Evolutionary conservation across 1,140 invertebrate genomes (phyloP), one percentile per base, ranked within the genome.

Genomic region (Brachionus manjavacas): DNA sequence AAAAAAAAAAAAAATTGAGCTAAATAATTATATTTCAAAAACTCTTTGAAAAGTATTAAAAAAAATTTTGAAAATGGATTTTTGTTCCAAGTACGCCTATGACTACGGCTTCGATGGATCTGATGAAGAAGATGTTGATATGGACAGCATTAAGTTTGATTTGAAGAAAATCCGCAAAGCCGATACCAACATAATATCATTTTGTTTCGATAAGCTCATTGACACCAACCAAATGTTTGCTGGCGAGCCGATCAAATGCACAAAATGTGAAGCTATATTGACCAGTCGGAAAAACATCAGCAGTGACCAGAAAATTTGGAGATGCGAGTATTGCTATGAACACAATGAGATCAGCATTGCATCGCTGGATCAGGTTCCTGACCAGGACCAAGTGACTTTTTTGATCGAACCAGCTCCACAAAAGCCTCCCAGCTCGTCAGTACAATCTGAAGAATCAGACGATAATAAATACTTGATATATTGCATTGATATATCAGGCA

Each of bases 401-500:
- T 86, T 88, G 52, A 39, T 60, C 87, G 66, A 85, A 78, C 70
- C 86, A 86, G 16, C 85, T 64, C 35, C 70, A 87, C 11, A 72
- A 72, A 14, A 60, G 12, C n/a, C 49, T 8, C 31, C 55, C 3
- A 52, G 43, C 12, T 39, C 39, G n/a, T 84, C 35, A 49, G 43
- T 20, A 3, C 86, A 84, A 35, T 52, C 23, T n/a, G 83, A 79
- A 2, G 76, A 23, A 6, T 85, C 81, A 81, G 84, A 72, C 31
- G 83, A 49, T 16, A 85, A 85, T 72, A 87, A 85, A 70, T 83
- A 84, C 20, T n/a, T 78, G 52, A 85, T 43, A 12, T 89, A 88
- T 81, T 88, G 88, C 84, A 86, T 89, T 84, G 88, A 89, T 80
- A 87, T 88, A 46, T 88, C 88, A 85, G 86, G 86, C 3, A 88